Conservation (phyloP, 2,113 vertebrate species). For the Peucedramus taeniatus region DNA sequence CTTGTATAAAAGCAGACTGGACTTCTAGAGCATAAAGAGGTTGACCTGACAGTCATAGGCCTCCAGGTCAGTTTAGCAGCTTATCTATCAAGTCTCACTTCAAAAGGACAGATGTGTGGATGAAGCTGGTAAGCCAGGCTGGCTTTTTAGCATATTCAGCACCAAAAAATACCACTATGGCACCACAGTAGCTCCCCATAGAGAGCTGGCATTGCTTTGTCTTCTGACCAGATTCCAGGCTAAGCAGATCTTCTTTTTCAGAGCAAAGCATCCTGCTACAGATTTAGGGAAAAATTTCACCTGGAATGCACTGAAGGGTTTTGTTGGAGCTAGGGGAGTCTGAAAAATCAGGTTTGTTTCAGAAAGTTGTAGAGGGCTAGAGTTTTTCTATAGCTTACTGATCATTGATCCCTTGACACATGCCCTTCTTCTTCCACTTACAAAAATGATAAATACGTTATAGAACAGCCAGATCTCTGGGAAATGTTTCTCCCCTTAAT, state of each 20-base stretch:
- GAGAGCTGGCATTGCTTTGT: background rate
- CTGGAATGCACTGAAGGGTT: background rate
- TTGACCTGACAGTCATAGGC: background rate
- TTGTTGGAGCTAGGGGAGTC: background rate
- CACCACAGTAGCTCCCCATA: background rate
- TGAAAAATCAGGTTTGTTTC: background rate
- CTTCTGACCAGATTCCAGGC: background rate
- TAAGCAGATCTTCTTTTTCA: background rate
- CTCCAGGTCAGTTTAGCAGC: background rate
- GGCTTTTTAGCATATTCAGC: background rate
- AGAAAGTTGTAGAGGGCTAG: background rate
- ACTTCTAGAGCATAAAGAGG: background rate
- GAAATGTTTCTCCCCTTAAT: background rate
- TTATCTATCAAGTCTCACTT: background rate
- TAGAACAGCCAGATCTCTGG: background rate
- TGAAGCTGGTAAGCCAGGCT: background rate
- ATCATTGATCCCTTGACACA: background rate
- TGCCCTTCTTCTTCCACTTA: background rate
- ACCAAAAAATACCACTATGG: background rate
- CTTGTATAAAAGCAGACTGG: background rate
- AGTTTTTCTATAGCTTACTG: background rate
- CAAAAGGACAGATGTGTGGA: background rate
- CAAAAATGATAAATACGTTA: background rate
- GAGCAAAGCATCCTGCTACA: background rate
- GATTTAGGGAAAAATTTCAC: background rate